A percentile compares a stretch with the other conserved stretches of the same genome.
Conservation (phyloP, 2,888 invertebrate genomes). For the Ochropleura leucogaster region DNA sequence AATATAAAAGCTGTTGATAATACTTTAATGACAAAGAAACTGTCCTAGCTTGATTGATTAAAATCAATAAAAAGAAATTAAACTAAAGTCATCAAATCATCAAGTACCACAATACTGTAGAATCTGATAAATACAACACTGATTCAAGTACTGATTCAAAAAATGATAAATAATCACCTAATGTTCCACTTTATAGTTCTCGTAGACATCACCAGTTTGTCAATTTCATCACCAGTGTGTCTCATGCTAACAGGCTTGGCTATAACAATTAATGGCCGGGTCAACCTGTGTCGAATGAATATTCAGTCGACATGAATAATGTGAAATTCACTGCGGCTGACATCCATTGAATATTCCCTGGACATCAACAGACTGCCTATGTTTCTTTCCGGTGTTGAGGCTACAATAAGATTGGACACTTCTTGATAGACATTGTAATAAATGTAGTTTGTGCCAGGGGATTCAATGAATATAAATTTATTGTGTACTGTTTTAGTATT, state of each 20-base stretch:
- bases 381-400: slow-evolving; percentile 80
- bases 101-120: not conserved
- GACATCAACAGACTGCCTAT: slow-evolving; percentile 74
- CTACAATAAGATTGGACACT: slow-evolving; percentile 67
- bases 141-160: not conserved
- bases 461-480: slow-evolving; percentile 48
- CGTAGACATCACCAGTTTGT: slow-evolving; percentile 56
- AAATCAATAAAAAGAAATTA: not conserved
- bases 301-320: slow-evolving; percentile 87
- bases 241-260: slow-evolving; percentile 74
- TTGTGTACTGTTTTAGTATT: slow-evolving; percentile 34
- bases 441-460: slow-evolving; percentile 13
- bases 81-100: not conserved
- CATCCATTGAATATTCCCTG: slow-evolving; percentile 81
- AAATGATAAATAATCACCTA: not conserved
- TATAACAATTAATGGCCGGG: slow-evolving; percentile 87
- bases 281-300: slow-evolving; percentile 85
- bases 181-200: not conserved
- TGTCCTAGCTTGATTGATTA: not conserved
- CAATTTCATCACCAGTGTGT: slow-evolving; percentile 68
- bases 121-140: not conserved
- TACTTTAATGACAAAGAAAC: not conserved
- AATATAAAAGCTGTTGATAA: not conserved
- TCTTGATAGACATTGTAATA: slow-evolving; percentile 56
- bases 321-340: slow-evolving; percentile 80